phyloP scores from a whole-genome alignment of 2,797 vertebrate genomes.

The Betta splendens region DNA sequence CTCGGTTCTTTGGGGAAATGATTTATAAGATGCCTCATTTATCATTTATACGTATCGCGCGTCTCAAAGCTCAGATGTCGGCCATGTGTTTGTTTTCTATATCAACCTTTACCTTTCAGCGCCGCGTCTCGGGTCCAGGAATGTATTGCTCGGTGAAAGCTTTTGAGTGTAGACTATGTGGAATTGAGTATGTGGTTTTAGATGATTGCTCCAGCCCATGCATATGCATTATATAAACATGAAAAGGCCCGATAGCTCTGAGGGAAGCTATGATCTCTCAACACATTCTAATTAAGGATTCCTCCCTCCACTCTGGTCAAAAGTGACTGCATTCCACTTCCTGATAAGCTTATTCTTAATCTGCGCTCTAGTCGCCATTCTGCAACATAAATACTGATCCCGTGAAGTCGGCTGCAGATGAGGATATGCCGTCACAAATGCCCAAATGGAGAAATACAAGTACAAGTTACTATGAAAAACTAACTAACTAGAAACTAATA shows the following conservation, averaged over 20 bases:
- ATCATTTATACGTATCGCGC: conserved; percentile 40
- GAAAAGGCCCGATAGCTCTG: conserved; percentile 70
- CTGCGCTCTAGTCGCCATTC: conserved; percentile 40
- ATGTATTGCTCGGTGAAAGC: conserved; percentile 34
- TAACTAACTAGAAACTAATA: too few species aligned
- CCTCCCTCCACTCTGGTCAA: conserved; percentile 59
- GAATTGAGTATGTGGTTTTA: conserved; percentile 71
- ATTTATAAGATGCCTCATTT: conserved; percentile 33
- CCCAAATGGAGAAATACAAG: too few species aligned
- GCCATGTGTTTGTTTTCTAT: conserved; percentile 55
- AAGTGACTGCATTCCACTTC: conserved; percentile 62
- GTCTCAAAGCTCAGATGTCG: conserved; percentile 45
- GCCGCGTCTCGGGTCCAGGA: conserved; percentile 39
- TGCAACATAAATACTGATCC: conserved; percentile 57
- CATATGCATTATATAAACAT: conserved; percentile 80
- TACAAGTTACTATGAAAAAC: too few species aligned
- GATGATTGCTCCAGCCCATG: conserved; percentile 74
- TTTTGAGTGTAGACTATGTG: conserved; percentile 51
- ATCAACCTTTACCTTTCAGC: conserved; percentile 48
- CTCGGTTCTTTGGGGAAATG: conserved; percentile 18
- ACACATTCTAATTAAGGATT: conserved; percentile 78
- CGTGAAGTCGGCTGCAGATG: conserved; percentile 27
- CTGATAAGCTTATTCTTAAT: conserved; percentile 58
- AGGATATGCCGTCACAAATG: conserved; percentile 41
- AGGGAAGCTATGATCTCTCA: conserved; percentile 77